These are phyloP conservation scores for Eueremaeus valkanovi DNA, from an alignment of 2,888 invertebrate species.

Conservation along the genomic window DNA sequence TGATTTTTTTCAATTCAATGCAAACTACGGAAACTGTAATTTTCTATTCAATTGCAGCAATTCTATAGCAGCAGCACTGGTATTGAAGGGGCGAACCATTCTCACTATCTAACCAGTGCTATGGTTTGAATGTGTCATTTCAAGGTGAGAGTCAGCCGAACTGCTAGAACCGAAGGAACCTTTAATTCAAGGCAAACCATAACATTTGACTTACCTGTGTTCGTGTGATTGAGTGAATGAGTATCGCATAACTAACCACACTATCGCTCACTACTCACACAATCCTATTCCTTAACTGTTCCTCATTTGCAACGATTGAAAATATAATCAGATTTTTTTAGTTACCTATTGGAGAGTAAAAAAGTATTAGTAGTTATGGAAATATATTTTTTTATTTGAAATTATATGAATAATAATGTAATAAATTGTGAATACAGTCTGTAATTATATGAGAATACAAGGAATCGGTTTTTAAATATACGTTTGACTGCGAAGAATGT, in stretches of 20 bases:
- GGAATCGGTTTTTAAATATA: background rate
- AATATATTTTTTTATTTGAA: too few species aligned
- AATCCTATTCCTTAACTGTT: background rate
- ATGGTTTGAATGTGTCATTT: background rate
- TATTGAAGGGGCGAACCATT: background rate
- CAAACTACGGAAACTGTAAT: background rate
- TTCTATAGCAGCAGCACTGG: background rate
- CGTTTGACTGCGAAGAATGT: background rate
- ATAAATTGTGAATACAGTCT: background rate
- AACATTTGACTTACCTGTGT: background rate
- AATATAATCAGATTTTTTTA: background rate
- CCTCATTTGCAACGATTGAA: too few species aligned
- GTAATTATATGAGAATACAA: background rate
- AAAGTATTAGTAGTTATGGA: too few species aligned
- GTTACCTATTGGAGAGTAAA: background rate
- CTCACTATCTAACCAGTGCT: background rate
- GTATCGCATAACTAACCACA: background rate
- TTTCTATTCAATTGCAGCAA: too few species aligned
- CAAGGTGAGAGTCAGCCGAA: constrained; percentile 17
- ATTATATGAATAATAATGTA: background rate
- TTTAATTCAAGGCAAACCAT: background rate
- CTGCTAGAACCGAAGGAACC: background rate
- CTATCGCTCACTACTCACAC: background rate
- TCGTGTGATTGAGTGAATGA: background rate
- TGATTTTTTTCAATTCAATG: background rate